Percentiles rank a stretch among this genome's conserved stretches.
phyloP scores from a whole-genome alignment of 1,140 invertebrate species.

The Trialeurodes vaporariorum region DNA sequence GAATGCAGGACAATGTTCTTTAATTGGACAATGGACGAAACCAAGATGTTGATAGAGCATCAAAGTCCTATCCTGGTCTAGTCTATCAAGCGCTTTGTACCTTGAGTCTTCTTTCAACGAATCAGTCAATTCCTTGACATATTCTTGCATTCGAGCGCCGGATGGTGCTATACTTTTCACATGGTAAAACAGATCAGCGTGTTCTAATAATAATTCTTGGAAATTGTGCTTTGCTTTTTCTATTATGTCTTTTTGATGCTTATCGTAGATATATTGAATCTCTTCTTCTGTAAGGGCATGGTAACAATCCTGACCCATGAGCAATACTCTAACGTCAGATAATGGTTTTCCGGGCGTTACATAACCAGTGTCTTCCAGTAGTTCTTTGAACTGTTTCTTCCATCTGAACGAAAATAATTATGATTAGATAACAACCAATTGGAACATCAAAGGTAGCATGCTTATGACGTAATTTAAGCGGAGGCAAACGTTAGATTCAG shows the following conservation, averaged over 20 bases:
- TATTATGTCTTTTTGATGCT: conserved; percentile 85
- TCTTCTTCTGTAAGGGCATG: conserved; percentile 82
- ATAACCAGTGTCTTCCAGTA: conserved; percentile 88
- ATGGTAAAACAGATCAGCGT: conserved; percentile 89
- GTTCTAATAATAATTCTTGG: conserved; percentile 83
- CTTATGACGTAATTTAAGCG: too few species aligned
- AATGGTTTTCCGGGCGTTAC: conserved; percentile 87
- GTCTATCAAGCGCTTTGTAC: conserved; percentile 83
- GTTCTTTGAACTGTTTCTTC: conserved; percentile 85
- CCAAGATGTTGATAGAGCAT: conserved; percentile 91
- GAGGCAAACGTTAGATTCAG: too few species aligned
- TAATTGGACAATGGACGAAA: conserved; percentile 88
- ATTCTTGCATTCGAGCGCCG: conserved; percentile 83
- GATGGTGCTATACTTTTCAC: conserved; percentile 81
- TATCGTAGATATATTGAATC: conserved; percentile 86
- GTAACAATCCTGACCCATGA: conserved; percentile 91
- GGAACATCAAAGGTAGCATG: too few species aligned
- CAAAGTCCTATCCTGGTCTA: conserved; percentile 87
- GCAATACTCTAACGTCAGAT: conserved; percentile 81
- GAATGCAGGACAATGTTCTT: conserved; percentile 85
- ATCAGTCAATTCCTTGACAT: conserved; percentile 87
- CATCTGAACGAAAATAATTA: conserved; percentile 41
- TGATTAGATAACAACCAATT: too few species aligned
- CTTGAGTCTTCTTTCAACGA: conserved; percentile 82
- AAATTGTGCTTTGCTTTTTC: conserved; percentile 86